Base-by-base conservation (phyloP, 1,140 invertebrate genomes). In the Thaumatotibia leucotreta region DNA sequence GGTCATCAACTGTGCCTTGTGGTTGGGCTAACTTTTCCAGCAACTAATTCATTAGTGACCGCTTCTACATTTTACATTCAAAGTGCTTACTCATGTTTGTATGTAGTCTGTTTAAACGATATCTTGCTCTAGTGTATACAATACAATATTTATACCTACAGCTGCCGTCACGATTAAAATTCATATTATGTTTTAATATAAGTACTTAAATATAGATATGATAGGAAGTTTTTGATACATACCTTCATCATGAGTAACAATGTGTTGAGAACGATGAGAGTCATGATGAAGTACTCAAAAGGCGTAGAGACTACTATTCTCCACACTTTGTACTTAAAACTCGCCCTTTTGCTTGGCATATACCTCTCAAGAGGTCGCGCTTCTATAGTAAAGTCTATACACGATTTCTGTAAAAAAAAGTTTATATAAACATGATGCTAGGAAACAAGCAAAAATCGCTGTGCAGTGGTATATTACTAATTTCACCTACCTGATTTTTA, bases 221-320 rank as follows among this genome's bases (percentile, higher is more conserved):
- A 73, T 14, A 69, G 31, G 69, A 66, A 63, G 31, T 64, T 54
- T 65, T 65, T 69, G 22, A 83, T 86, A 93, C 95, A 94, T 96
- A 98, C 97, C 97, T 98, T 99, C 98, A 99, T 99, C 99, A 99
- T 99, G 69, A 99, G 95, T 76, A 99, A 95, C 79, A 99, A 93
- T 52, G 99, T 99, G 92, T 99, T 99, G 86, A 99, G 95, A 76
- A 99, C 98, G 92, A 99, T 99, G 83, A 99, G 95, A 85, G 97
- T 96, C 99, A 99, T 99, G 89, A 99, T 99, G 92, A 99, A 99
- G 92, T 99, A 99, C 93, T 99, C 99, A 92, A 99, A 99, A 62
- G 97, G 97, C 64, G 98, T 97, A 63, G 98, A 99, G 61, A 99
- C 98, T 23, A 99, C 98, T 84, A 99, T 94, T 84, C 96, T 94